Evolutionary conservation across 2,888 invertebrate genomes (phyloP).

Genomic region (Ferdinandea cuprea): DNA sequence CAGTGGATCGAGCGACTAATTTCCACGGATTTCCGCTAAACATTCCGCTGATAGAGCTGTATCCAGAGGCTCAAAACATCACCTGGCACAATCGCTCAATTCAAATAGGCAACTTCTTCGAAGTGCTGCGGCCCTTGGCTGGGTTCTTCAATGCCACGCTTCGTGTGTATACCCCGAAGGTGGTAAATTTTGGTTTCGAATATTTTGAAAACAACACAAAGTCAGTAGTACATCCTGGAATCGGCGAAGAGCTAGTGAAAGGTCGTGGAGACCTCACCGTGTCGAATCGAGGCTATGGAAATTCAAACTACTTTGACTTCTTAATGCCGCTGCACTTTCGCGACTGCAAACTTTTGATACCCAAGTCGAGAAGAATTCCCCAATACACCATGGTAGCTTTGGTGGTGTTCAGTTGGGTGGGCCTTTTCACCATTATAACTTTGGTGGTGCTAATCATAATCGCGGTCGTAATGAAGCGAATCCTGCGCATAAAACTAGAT

Average conservation of each 20-base stretch:
- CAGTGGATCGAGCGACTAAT: slow-evolving; percentile 46
- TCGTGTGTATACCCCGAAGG: background rate
- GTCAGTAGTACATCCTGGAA: slow-evolving; percentile 47
- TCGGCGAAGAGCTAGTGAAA: slow-evolving; percentile 38
- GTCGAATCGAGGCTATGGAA: slow-evolving; percentile 1
- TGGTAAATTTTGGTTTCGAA: slow-evolving; percentile 52
- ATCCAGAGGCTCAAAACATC: slow-evolving; percentile 51
- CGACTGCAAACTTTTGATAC: slow-evolving; percentile 51
- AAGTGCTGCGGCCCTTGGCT: slow-evolving; percentile 21
- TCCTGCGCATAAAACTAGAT: slow-evolving; percentile 20
- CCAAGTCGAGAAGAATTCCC: slow-evolving; percentile 49
- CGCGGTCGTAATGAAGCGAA: slow-evolving; percentile 5
- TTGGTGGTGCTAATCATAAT: slow-evolving; percentile 17
- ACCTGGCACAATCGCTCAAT: slow-evolving; percentile 11
- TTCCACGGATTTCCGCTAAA: slow-evolving; percentile 21
- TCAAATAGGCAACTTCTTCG: slow-evolving; percentile 24
- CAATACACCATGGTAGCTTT: slow-evolving; percentile 39
- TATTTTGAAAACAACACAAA: slow-evolving; percentile 25
- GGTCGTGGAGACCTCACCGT: slow-evolving; percentile 33
- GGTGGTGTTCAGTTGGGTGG: slow-evolving; percentile 45
- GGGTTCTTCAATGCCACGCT: slow-evolving; percentile 57
- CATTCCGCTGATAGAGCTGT: slow-evolving; percentile 45
- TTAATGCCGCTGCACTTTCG: slow-evolving; percentile 24
- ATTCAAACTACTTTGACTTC: slow-evolving; percentile 58
- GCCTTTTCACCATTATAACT: slow-evolving; percentile 12